These are phyloP conservation scores for Sinopyrophorus schimmeli DNA, from an alignment of 2,888 invertebrate genomes.

Conservation along the genomic window DNA sequence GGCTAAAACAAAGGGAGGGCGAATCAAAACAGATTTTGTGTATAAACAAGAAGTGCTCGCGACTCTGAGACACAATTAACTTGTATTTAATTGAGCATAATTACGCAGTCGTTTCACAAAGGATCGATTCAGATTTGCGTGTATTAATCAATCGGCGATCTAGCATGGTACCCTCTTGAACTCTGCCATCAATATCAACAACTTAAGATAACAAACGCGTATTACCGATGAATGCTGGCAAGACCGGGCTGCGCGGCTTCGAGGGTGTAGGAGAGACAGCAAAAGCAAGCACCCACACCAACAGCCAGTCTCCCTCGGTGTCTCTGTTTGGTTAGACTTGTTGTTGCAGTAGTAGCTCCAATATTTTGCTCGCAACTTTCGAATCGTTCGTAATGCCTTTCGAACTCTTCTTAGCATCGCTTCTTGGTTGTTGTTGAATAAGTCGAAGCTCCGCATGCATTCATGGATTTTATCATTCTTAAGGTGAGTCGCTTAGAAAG, in stretches of 20 bases:
- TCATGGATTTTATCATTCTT: slow-evolving; percentile 44
- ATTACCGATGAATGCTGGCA: slow-evolving; percentile 34
- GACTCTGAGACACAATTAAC: too few relatives aligned
- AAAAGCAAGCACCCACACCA: slow-evolving; percentile 27
- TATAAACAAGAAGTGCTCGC: too few relatives aligned
- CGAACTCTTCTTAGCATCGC: slow-evolving; percentile 8
- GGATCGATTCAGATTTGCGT: slow-evolving; percentile 16
- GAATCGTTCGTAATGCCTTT: slow-evolving; percentile 23
- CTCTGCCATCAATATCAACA: slow-evolving; percentile 36
- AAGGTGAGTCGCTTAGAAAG: slow-evolving; percentile 37
- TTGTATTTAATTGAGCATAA: too few relatives aligned
- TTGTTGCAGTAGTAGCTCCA: slow-evolving; percentile 10
- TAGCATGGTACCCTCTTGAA: slow-evolving; percentile 19
- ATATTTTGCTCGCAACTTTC: slow-evolving; percentile 16
- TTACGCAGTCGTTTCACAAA: too few relatives aligned
- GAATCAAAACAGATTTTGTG: too few relatives aligned
- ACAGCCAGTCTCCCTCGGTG: slow-evolving; percentile 31
- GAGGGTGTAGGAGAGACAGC: slow-evolving; percentile 34
- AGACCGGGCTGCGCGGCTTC: slow-evolving; percentile 31
- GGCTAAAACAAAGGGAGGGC: too few relatives aligned
- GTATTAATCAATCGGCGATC: slow-evolving; percentile 5
- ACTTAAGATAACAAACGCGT: slow-evolving; percentile 42
- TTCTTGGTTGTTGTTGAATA: slow-evolving; percentile 11
- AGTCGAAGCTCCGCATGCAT: slow-evolving; percentile 19
- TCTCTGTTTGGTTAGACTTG: slow-evolving; percentile 19